Evolutionary conservation across 2,113 vertebrate genomes (phyloP), one percentile per base, ranked within the genome.

Genomic region (Todiramphus chloris): DNA sequence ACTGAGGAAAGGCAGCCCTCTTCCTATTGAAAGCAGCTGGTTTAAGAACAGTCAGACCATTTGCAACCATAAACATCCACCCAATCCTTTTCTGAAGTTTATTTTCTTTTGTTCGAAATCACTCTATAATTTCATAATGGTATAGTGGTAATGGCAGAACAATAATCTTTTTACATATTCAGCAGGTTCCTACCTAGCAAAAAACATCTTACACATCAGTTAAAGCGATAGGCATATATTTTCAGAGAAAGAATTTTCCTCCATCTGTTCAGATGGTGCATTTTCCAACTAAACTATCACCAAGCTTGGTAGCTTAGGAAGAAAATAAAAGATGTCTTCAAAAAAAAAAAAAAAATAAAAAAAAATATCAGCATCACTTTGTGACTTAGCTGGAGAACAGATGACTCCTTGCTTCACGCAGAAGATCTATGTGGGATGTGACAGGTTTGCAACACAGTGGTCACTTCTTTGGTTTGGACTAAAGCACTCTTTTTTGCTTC

Each of bases 141-240:
- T 78, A 33, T 46, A 60, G 48, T 64, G 63, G 74, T 64, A 87
- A 64, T 46, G 30, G 39, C 39, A 91, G 90, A 94, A 82, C 44
- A 89, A 97, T 77, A 94, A 90, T 27, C 14, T 78, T 37, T 89
- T 87, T 19, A 92, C 89, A 73, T 79, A 62, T 85, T 91, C 84
- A 58, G 31, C 44, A 92, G 37, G 50, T 79, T 96, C 16, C 39
- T 68, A 93, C 86, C 83, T 83, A 69, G 70, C 43, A 77, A 69
- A 94, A 74, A 82, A 44, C 28, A 83, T 33, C 60, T 84, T 92
- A 33, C 66, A 93, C 41, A 59, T 82, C 87, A 73, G 62, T 73
- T 63, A 64, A 81, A 83, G 46, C 9, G 10, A 87, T 68, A 94
- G 19, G 35, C 25, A 88, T 80, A 67, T 90, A 82, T 96, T 95